Evolutionary conservation across 2,797 vertebrate species (phyloP), one percentile per base, ranked within the genome.

Genomic region (Anomalospiza imberbis): DNA sequence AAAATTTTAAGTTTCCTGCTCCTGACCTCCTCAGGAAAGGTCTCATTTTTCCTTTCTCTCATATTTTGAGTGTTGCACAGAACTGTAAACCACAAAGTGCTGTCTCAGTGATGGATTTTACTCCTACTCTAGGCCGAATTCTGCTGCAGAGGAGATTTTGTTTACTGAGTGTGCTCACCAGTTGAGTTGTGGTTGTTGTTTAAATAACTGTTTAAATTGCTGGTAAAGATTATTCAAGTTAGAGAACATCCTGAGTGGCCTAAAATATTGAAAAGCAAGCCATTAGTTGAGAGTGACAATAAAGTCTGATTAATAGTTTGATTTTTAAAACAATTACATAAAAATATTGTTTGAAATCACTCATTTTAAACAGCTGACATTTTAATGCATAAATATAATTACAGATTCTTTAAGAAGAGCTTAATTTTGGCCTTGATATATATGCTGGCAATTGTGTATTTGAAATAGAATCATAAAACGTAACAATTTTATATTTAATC

Each of bases 311-410:
- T 97, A 93, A 97, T 94, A 96, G 88, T 95, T 98, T 97, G 96
- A 96, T 96, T 97, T 95, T 98, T 97, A 95, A 97, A 97, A 97
- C 95, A 97, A 97, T 98, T 97, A 95, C 91, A 93, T 97, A 97
- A 98, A 98, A 97, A 97, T 97, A 97, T 97, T 98, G 96, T 98
- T 97, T 94, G 76, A 98, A 97, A 95, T 97, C 38, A 96, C 91
- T 98, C 91, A 94, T 96, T 97, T 97, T 88, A 91, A 74, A 67
- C 94, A 95, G 88, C 32, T 95, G 97, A 96, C 97, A 97, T 86
- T 97, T 98, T 98, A 98, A 98, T 97, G 94, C 96, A 97, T 95
- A 98, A 98, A 98, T 97, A 97, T 97, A 97, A 98, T 98, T 98
- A 95, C 85, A 77, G 95, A 94, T 82, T 93, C 93, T 88, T 97